Evolutionary conservation across 2,888 invertebrate species (phyloP), one percentile per base, ranked within the genome.

Genomic region (Gari tellinella): DNA sequence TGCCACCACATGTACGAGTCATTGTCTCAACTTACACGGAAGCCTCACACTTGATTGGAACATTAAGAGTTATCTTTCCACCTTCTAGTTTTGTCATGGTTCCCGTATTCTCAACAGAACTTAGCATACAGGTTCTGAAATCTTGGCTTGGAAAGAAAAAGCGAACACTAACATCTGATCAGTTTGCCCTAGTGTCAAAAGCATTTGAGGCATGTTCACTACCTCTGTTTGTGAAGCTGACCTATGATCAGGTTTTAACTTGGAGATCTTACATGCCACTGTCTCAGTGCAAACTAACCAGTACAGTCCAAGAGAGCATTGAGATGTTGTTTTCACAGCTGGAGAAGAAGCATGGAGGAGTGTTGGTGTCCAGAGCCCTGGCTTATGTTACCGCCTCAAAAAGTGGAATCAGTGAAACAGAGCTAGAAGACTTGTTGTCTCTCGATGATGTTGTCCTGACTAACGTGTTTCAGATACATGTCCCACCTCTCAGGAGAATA

Each of bases 401-500:
- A 45, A 64, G 76, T 17, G 90, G 90, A 5, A 77, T 90, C 14
- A 87, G 88, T 56, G 88, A 88, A 64, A 81, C 81, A 19, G 89
- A 90, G 63, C 76, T 90, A 14, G 89, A 90, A 66, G 90, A 90
- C 78, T 58, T 89, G 21, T 72, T 90, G n/a, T 88, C 88, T 1
- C 72, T 89, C 7, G 90, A 90, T 76, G 90, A 90, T 61, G 69
- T 77, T 1, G 84, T 89, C 5, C 72, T 90, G 21, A 86, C 81
- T 52, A 79, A 82, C 49, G 83, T 89, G 12, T 90, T 85, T 65
- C 82, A 84, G 55, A 78, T 81, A 31, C 87, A 89, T 67, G 79
- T 87, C 57, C 90, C 91, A 31, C 91, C 90, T 2, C 73, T 88
- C 15, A 69, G 89, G 7, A 80, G 91, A 43, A 86, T 91, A 38